Evolutionary conservation across 2,113 vertebrate species (phyloP).

Genomic region (Ahaetulla prasina): DNA sequence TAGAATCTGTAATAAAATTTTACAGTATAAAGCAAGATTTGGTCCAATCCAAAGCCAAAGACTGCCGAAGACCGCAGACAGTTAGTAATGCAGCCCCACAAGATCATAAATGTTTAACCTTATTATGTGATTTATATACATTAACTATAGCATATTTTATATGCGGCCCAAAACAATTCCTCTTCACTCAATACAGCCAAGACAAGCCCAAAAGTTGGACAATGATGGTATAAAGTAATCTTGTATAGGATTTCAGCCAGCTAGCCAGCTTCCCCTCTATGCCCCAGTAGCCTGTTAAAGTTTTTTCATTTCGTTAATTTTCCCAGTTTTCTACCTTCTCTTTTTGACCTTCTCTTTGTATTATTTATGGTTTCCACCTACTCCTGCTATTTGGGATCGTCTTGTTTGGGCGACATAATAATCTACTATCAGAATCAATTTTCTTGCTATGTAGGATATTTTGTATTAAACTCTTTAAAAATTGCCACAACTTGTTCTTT

Average conservation of each 20-base stretch:
- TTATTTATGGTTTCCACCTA: not conserved
- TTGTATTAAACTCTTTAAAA: not conserved
- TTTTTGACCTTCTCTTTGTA: not conserved
- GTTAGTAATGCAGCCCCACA: not conserved
- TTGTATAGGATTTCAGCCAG: not conserved
- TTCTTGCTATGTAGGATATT: not conserved
- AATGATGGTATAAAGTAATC: not conserved
- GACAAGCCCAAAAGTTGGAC: not conserved
- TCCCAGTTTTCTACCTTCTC: not conserved
- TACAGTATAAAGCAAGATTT: not conserved
- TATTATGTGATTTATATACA: not conserved
- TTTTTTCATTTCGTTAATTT: not conserved
- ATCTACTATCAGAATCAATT: not conserved
- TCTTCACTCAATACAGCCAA: not conserved
- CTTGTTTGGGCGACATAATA: not conserved
- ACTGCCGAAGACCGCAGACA: not conserved
- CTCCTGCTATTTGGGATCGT: not conserved
- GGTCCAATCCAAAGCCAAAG: not conserved
- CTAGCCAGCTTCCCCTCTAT: not conserved
- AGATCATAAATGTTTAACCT: not conserved
- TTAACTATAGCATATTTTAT: not conserved
- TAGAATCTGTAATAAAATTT: not conserved
- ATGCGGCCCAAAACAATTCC: not conserved
- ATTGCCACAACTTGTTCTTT: not conserved
- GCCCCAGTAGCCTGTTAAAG: not conserved